These are phyloP conservation scores for Anodontia alba DNA, from an alignment of 2,888 invertebrate genomes.

Conservation along the genomic window DNA sequence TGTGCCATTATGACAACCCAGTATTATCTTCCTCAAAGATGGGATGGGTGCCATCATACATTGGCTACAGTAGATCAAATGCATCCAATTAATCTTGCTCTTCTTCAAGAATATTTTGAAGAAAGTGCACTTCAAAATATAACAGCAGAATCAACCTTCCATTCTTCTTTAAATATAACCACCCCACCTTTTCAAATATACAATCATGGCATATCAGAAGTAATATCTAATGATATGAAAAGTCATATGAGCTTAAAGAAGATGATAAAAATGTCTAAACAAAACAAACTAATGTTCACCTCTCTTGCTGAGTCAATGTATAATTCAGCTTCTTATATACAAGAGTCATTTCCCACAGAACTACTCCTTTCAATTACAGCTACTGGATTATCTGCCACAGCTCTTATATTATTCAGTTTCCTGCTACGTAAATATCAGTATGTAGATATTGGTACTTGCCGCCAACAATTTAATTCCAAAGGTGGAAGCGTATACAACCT, in stretches of 20 bases:
- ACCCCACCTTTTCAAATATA: conserved; percentile 15
- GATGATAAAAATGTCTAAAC: conserved; percentile 10
- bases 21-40: conserved; percentile 31
- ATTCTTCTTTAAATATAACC: conserved; percentile 4
- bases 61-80: not conserved
- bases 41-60: conserved; percentile 19
- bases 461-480: not conserved
- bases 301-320: conserved; percentile 21
- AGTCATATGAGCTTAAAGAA: conserved; percentile 6
- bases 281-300: conserved; percentile 8
- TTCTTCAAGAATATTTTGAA: conserved; percentile 20
- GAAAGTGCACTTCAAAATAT: not conserved
- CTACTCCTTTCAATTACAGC: not conserved
- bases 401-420: not conserved
- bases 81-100: conserved; percentile 19
- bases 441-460: not conserved
- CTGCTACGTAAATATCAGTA: not conserved
- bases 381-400: not conserved
- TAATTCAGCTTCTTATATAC: not conserved
- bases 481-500: not conserved
- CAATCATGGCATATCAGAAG: conserved; percentile 6
- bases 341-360: not conserved
- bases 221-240: conserved; percentile 6
- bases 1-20: conserved; percentile 29
- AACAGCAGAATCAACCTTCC: not conserved